A percentile compares a stretch with the other conserved stretches of the same genome.
Evolutionary conservation across 2,888 invertebrate genomes (phyloP).

Genomic region (Frankliniella intonsa): DNA sequence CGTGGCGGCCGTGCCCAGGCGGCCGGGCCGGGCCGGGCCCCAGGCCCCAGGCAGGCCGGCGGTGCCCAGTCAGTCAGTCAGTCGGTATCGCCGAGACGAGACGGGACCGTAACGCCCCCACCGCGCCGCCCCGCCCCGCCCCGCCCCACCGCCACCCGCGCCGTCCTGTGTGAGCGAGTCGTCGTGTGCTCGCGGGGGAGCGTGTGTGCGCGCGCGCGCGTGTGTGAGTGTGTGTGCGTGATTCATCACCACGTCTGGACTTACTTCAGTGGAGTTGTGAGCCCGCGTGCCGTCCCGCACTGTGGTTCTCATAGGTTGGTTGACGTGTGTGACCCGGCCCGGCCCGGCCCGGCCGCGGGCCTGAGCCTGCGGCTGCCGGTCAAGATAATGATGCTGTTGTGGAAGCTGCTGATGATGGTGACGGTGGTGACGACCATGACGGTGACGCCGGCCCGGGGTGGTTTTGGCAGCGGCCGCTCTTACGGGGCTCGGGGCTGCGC

Average conservation of each 20-base stretch:
- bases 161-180: neutral
- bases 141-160: neutral
- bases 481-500: no score
- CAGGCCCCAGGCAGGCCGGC: no score
- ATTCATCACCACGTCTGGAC: neutral
- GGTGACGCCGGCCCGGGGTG: slow-evolving; percentile 45
- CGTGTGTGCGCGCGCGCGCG: neutral
- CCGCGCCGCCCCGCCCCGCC: neutral
- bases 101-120: no score
- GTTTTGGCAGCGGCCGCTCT: no score
- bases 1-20: slow-evolving; percentile 7
- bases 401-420: slow-evolving; percentile 32
- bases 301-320: slow-evolving; percentile 5
- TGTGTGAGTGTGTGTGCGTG: neutral
- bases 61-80: no score
- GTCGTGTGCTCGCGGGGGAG: neutral
- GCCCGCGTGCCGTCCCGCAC: slow-evolving; percentile 27
- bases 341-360: slow-evolving; percentile 19
- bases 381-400: neutral
- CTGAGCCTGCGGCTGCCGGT: slow-evolving; percentile 2
- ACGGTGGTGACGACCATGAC: slow-evolving; percentile 40
- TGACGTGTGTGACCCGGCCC: neutral
- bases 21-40: no score
- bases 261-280: neutral
- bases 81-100: no score